Evolutionary conservation across 2,113 vertebrate genomes (phyloP), one percentile per base, ranked within the genome.

Genomic region (Epinephelus cyanopodus): DNA sequence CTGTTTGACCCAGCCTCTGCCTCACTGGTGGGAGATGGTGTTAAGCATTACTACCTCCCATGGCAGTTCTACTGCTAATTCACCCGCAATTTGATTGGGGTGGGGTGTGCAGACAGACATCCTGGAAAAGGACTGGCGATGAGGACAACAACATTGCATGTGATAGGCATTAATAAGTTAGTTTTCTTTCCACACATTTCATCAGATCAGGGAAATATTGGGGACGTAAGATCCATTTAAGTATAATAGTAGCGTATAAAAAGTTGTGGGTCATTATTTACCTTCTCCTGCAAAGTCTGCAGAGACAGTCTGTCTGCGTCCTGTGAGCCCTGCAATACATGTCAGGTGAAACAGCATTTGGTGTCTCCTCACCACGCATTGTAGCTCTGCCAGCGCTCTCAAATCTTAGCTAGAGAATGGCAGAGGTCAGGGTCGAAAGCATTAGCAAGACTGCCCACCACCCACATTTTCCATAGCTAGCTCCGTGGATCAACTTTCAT

Each of bases 371-470:
- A 54, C 54, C 57, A 23, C 42, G 19, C 27, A 52, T 60, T 79
- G 76, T 70, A 37, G 85, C 60, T 39, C 53, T 78, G 82, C 62
- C 71, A 65, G 76, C n/a, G 82, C 72, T 79, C 69, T 65, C 7
- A 45, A 80, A 66, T 79, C 68, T 74, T 60, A 82, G 85, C 54
- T 68, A 65, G 62, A 87, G 80, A 87, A 88, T 81, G 88, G 74
- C 69, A 92, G 84, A 92, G 92, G 94, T 95, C 93, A 92, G 85
- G 87, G 90, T 87, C 54, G 53, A 87, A 83, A 64, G 87, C 80
- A 85, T 92, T 88, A 91, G 85, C 87, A 74, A 73, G 81, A 82
- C 78, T 61, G 83, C 60, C 68, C 77, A 64, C 82, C 64, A 75
- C 79, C 77, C 77, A 88, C 88, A 85, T 93, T 94, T 94, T 94